Evolutionary conservation across 2,888 invertebrate species (phyloP), one percentile per base, ranked within the genome.

Genomic region (Brachypalpus laphriformis): DNA sequence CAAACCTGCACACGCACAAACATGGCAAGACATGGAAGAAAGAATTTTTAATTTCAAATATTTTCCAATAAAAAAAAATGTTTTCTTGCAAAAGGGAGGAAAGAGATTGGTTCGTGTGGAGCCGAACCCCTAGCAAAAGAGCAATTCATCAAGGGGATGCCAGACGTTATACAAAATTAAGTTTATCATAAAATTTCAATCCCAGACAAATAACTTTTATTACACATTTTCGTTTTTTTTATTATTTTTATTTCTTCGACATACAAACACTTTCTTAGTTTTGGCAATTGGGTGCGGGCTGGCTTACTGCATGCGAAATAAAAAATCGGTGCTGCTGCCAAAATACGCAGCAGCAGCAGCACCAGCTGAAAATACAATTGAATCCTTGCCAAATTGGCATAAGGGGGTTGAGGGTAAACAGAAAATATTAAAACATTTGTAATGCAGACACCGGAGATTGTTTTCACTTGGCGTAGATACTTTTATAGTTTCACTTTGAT

Each of bases 121-220:
- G 16, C n/a, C 37, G n/a, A 37, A 37, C 37, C 31, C 51, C 63
- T 20, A 49, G 37, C 25, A 42, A 37, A 61, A 8, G 49, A 65
- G 22, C 78, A 63, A 83, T 83, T 70, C 78, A 83, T 83, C 83
- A 83, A 49, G 51, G 25, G 34, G n/a, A 63, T 57, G 68, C 65
- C 66, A 85, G 85, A 81, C 81, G 75, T 66, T 85, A 85, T 85
- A 81, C 85, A 81, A 85, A 85, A 81, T 85, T 85, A 71, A 81
- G 75, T 85, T 85, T 81, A 81, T 76, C 80, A 85, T 81, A 81
- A 81, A 85, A 81, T 75, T 76, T 85, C 85, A 85, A 85, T 85
- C 66, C 63, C 71, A 85, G 85, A 81, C 81, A 72, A 76, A 85
- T 85, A 80, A 81, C 47, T 75, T 81, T 81, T 85, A 81, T 71